A percentile compares a stretch with the other conserved stretches of the same genome.
Conservation (phyloP, 2,113 vertebrate genomes). For the Notiomystis cincta region DNA sequence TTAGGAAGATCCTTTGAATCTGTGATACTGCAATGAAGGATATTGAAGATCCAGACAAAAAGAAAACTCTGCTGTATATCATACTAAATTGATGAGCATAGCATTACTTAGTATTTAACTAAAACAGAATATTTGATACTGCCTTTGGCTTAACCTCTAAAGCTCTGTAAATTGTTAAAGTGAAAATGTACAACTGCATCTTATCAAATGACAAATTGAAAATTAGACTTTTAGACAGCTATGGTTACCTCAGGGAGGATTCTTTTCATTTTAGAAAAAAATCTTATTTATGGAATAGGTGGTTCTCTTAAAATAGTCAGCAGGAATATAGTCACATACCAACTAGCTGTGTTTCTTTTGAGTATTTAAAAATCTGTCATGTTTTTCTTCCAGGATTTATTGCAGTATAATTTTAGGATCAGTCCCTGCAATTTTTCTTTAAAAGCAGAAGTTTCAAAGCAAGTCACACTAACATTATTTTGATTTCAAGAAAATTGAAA, state of each 20-base stretch:
- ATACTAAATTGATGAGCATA: not conserved
- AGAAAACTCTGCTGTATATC: not conserved
- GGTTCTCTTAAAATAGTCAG: not conserved
- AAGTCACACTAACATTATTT: not conserved
- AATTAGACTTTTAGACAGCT: not conserved
- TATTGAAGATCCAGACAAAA: not conserved
- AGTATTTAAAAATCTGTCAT: not conserved
- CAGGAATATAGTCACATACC: not conserved
- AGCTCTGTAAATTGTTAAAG: not conserved
- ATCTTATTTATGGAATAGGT: not conserved
- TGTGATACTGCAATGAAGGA: not conserved
- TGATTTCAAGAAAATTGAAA: not conserved
- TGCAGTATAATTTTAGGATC: not conserved
- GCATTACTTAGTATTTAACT: not conserved
- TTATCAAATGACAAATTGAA: not conserved
- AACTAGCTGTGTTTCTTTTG: not conserved
- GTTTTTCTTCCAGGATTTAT: not conserved
- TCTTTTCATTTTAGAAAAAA: not conserved
- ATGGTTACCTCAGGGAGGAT: not conserved
- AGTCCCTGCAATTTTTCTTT: not conserved
- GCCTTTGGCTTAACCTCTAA: not conserved
- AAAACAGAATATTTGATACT: not conserved
- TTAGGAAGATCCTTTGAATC: not conserved
- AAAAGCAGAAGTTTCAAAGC: not conserved
- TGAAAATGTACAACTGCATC: not conserved